Conservation (phyloP, 2,113 vertebrate species). For the Gallinago media region DNA sequence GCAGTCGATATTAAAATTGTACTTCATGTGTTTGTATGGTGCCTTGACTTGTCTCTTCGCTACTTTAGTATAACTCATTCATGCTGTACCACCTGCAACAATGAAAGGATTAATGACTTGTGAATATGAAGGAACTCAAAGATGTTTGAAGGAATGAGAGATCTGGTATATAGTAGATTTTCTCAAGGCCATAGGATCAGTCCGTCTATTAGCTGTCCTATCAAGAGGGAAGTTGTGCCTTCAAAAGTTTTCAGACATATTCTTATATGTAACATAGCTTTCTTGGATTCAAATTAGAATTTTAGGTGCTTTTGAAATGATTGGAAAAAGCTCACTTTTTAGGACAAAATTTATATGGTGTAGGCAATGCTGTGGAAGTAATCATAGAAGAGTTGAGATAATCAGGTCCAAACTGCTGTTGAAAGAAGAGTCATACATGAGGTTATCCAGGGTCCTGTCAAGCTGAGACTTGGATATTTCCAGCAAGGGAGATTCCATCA, state of each 20-base stretch:
- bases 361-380: background rate
- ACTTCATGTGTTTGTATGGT: background rate
- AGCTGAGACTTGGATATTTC: background rate
- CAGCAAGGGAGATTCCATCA: background rate
- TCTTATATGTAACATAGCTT: background rate
- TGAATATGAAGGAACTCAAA: constrained; percentile 3
- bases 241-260: background rate
- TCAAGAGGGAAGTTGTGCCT: background rate
- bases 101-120: background rate
- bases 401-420: background rate
- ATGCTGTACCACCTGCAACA: background rate
- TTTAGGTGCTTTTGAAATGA: background rate
- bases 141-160: background rate
- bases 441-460: background rate
- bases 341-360: background rate
- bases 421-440: background rate
- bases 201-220: background rate
- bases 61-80: background rate
- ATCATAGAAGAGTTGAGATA: background rate
- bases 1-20: background rate
- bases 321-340: background rate
- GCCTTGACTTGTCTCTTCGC: background rate
- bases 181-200: background rate
- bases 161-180: background rate
- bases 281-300: background rate